A percentile compares a stretch with the other conserved stretches of the same genome.
Conservation (phyloP, 64 coral and sea anemone genomes). For the Porites australiensis region DNA sequence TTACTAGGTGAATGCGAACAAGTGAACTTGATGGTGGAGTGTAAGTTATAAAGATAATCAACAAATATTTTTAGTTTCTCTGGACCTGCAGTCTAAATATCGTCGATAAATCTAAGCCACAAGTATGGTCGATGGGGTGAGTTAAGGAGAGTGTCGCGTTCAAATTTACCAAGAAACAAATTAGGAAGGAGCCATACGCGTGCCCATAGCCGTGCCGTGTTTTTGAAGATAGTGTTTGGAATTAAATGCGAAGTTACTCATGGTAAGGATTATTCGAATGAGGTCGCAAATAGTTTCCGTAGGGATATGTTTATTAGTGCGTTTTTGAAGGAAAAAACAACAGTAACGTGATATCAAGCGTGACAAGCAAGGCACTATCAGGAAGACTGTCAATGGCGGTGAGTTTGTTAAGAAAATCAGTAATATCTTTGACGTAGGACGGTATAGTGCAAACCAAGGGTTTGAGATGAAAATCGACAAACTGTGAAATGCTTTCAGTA, state of each 20-base stretch:
- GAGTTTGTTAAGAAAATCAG: too few species aligned
- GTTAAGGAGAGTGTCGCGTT: background rate
- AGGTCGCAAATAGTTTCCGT: too few species aligned
- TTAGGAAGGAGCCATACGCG: constrained; percentile 58
- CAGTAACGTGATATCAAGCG: background rate
- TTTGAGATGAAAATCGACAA: background rate
- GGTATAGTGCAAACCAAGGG: background rate
- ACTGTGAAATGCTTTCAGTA: background rate
- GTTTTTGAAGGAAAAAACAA: too few species aligned
- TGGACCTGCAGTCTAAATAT: background rate
- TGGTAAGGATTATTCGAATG: constrained; percentile 25
- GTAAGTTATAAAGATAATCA: background rate
- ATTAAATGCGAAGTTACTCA: constrained; percentile 50
- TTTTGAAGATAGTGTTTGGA: constrained; percentile 5
- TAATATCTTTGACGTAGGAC: too few species aligned
- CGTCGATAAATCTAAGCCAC: background rate
- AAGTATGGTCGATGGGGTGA: background rate
- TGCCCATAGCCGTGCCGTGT: constrained; percentile 38
- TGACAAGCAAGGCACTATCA: background rate
- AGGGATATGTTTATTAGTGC: too few species aligned
- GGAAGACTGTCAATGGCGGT: background rate
- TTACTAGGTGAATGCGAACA: background rate
- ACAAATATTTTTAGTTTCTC: background rate
- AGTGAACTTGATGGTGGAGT: constrained; percentile 18
- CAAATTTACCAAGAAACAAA: constrained; percentile 17